A percentile compares a stretch with the other conserved stretches of the same genome.
phyloP scores from a whole-genome alignment of 2,888 invertebrate genomes.

The Proisotoma minuta region DNA sequence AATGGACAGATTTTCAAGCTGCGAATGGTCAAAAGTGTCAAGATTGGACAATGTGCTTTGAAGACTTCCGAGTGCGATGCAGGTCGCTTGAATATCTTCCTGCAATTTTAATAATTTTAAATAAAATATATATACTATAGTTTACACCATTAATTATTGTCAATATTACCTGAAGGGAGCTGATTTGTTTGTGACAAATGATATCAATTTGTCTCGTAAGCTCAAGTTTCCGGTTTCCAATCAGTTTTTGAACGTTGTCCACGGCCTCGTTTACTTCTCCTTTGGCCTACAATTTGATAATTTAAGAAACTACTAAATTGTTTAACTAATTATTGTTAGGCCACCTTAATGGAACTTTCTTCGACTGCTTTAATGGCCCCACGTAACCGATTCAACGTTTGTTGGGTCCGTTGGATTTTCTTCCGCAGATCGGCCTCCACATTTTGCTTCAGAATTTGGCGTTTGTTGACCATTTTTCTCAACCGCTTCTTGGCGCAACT shows the following conservation, averaged over 20 bases:
- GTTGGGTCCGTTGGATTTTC: constrained; percentile 29
- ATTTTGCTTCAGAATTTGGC: constrained; percentile 33
- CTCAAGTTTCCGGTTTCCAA: constrained; percentile 28
- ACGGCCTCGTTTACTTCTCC: constrained; percentile 27
- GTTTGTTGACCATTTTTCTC: constrained; percentile 36
- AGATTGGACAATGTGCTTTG: constrained; percentile 40
- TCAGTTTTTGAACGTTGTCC: constrained; percentile 27
- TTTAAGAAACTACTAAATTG: neutral
- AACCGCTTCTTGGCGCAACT: constrained; percentile 1
- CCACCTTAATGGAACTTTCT: constrained; percentile 19
- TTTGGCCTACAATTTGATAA: constrained; percentile 34
- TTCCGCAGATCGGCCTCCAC: constrained; percentile 29
- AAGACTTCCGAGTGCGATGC: constrained; percentile 35
- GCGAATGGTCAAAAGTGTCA: constrained; percentile 39
- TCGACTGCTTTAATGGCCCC: constrained; percentile 16
- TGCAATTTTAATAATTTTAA: too few relatives aligned
- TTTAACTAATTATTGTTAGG: too few relatives aligned
- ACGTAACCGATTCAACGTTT: constrained; percentile 18
- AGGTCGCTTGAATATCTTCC: constrained; percentile 36
- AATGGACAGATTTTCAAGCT: constrained; percentile 29
- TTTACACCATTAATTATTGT: neutral
- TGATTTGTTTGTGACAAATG: constrained; percentile 26
- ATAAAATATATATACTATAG: neutral
- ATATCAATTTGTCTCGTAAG: constrained; percentile 36
- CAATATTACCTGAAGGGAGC: constrained; percentile 27